Base-by-base conservation (phyloP, 2,113 vertebrate species). In the Anthoscopus minutus region DNA sequence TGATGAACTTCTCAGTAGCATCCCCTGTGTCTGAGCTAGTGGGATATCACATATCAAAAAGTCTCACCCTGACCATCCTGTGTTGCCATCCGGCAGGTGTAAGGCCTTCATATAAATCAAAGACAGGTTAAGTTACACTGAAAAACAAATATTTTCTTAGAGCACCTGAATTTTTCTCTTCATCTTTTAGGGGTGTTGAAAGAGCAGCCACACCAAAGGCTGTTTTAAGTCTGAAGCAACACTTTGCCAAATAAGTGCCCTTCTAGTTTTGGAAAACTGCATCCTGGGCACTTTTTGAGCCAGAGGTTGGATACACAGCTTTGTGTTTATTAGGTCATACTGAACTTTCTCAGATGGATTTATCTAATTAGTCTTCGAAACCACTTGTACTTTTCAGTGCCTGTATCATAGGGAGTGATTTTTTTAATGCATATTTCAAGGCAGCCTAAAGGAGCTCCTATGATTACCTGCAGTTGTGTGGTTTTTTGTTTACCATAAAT, bases 301-400 rank as follows among this genome's bases (percentile, higher is more conserved):
- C 64, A 70, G 58, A 70, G 56, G 30, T 74, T 81, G 47, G 42
- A 86, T 69, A 64, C 71, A 40, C 47, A 81, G 40, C 27, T 81
- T 83, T 77, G 33, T 90, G 67, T 92, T 90, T 77, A 54, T 86
- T 88, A 73, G 76, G 71, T 70, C 90, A 62, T 3, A 64, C 51
- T 95, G 94, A 93, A 93, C 95, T 90, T 73, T 80, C 64, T 78
- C 38, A 66, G 86, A 77, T 3, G 19, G 64, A 86, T 96, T 90
- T 92, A 50, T 81, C 90, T 96, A 92, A 95, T 92, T 88, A 90
- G 86, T 86, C 88, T 93, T 88, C 50, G 45, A 96, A 95, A 58
- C 33, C 47, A 23, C 23, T 94, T 62, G 54, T 81, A 58, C 38
- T 92, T 93, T 67, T 38, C 60, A 40, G 71, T 70, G 40, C 21